A percentile compares a stretch with the other conserved stretches of the same genome.
Evolutionary conservation across 2,113 vertebrate species (phyloP).

Genomic region (Notiomystis cincta): DNA sequence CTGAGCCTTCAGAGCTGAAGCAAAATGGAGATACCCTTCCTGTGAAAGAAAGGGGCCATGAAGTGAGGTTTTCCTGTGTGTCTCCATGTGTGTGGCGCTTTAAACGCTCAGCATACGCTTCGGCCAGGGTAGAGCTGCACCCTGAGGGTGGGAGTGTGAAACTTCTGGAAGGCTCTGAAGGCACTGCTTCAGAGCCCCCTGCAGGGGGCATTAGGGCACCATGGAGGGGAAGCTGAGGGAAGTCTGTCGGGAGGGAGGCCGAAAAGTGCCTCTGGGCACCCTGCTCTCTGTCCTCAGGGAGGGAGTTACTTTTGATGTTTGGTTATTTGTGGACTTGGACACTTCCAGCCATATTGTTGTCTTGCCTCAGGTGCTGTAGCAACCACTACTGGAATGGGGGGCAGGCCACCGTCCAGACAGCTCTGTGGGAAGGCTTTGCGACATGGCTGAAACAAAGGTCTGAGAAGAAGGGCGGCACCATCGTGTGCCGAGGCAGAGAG

Average conservation of each 20-base stretch:
- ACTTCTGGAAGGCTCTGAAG: background rate
- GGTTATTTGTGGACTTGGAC: background rate
- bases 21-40: background rate
- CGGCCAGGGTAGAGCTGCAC: accelerated
- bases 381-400: accelerated
- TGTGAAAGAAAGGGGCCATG: no score
- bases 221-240: accelerated
- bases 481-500: accelerated
- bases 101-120: accelerated
- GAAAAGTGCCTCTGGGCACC: accelerated
- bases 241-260: accelerated
- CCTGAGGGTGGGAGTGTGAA: accelerated
- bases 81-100: accelerated
- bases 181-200: no score
- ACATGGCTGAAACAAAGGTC: accelerated
- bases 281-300: accelerated
- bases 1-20: background rate
- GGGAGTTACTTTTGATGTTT: background rate
- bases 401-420: accelerated
- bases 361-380: background rate
- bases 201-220: no score
- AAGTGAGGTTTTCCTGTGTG: background rate
- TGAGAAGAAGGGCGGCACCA: accelerated
- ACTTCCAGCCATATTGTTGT: accelerated
- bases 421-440: accelerated